Evolutionary conservation across 2,113 vertebrate species (phyloP), one percentile per base, ranked within the genome.

Genomic region (Pelecanus crispus): DNA sequence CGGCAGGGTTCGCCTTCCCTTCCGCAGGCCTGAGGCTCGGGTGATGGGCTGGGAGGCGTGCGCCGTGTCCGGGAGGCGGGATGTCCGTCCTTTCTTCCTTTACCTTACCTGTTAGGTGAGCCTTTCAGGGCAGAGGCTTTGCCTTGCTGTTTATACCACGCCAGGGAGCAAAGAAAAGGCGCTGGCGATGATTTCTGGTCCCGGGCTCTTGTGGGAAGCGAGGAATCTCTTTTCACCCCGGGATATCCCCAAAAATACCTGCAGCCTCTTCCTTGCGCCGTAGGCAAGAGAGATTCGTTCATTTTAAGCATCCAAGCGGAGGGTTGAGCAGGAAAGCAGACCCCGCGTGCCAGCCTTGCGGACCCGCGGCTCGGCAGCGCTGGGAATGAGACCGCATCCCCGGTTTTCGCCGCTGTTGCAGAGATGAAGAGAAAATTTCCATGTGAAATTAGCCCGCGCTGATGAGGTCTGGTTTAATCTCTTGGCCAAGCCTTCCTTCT

Each of bases 391-490:
- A 5, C 2, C 2, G 53, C 1, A 0, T 22, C 71, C 32, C 56
- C 2, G 4, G 20, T 20, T 63, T 31, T 78, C 0, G 3, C 21
- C 0, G 1, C 56, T 19, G 49, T 5, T 17, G 56, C 28, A 5
- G 36, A 42, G 22, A 4, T 3, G 21, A 38, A 20, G 36, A 5
- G 58, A 17, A 42, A 65, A 36, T 58, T n/a, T 50, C 36, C 50
- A 1, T 7, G 42, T 24, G 58, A 49, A 36, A 45, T 59, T 9
- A 58, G 58, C 52, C 74, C 32, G 5, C 2, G 2, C 31, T 16
- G n/a, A 29, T 19, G 32, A 34, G 50, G 28, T 19, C 45, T 50
- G 44, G 28, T 16, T 66, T 52, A 20, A 45, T 59, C 34, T n/a
- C 50, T 44, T 45, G 45, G 38, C 38, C 45, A 31, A 59, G 26